Evolutionary conservation across 2,797 vertebrate genomes (phyloP).

Genomic region (Enteromius radiatus): DNA sequence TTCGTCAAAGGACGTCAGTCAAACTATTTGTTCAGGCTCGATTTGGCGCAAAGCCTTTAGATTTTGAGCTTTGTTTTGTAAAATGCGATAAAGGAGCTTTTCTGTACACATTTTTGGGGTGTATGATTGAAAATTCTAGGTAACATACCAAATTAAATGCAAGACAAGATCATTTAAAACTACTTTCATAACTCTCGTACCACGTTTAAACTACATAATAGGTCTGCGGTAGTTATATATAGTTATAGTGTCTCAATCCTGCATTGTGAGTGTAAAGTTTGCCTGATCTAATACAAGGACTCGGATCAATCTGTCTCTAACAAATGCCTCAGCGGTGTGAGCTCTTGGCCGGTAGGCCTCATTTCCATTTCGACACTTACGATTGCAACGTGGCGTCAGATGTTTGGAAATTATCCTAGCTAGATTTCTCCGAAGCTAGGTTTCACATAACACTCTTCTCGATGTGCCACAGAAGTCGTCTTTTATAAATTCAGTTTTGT

Average conservation of each 20-base stretch:
- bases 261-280: background rate
- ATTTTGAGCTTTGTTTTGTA: background rate
- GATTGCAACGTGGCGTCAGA: conserved; percentile 45
- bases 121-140: background rate
- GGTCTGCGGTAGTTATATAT: background rate
- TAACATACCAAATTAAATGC: background rate
- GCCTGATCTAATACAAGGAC: background rate
- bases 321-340: conserved; percentile 7
- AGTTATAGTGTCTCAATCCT: background rate
- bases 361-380: conserved; percentile 55
- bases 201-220: background rate
- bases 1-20: conserved; percentile 44
- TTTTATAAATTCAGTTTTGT: background rate
- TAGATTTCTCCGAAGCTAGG: background rate
- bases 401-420: conserved; percentile 44
- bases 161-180: background rate
- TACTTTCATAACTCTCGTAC: background rate
- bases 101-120: background rate
- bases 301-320: conserved; percentile 2
- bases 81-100: background rate
- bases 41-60: conserved; percentile 25
- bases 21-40: conserved; percentile 35
- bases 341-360: conserved; percentile 38
- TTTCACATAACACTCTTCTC: background rate
- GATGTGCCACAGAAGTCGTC: background rate